phyloP scores from a whole-genome alignment of 2,797 vertebrate species.

The Leptoclinus maculatus region DNA sequence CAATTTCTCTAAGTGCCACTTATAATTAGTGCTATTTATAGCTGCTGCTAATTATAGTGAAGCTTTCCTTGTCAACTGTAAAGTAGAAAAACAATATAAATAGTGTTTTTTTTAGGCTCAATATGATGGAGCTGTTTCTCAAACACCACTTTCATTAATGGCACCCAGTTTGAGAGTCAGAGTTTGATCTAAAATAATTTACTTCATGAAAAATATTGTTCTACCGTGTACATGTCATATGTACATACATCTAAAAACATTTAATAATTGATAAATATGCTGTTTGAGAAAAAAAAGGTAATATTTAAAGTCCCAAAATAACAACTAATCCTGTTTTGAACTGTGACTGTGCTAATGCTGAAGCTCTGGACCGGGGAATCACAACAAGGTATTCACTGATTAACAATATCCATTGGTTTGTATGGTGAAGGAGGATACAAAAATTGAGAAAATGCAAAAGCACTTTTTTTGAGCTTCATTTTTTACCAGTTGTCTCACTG shows the following conservation, averaged over 20 bases:
- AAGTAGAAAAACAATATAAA: conserved; percentile 48
- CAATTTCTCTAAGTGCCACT: conserved; percentile 67
- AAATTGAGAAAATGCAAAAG: conserved; percentile 7
- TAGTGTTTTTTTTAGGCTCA: conserved; percentile 23
- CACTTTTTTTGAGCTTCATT: conserved; percentile 3
- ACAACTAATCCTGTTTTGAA: conserved; percentile 1
- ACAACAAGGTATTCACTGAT: conserved; percentile 13
- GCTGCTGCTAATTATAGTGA: conserved; percentile 50
- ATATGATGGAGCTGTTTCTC: conserved; percentile 53
- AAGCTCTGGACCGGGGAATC: not conserved
- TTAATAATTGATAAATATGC: not conserved
- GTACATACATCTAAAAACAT: not conserved
- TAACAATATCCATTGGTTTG: conserved; percentile 3
- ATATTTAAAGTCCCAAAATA: not conserved
- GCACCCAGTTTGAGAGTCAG: not conserved
- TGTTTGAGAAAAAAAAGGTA: not conserved
- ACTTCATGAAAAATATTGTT: conserved; percentile 14
- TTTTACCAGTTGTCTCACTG: not conserved
- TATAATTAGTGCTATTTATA: conserved; percentile 49
- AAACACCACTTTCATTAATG: conserved; percentile 56
- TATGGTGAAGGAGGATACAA: not conserved
- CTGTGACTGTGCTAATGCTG: not conserved
- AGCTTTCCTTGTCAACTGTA: conserved; percentile 52
- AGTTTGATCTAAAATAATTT: conserved; percentile 3
- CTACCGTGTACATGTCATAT: not conserved